A percentile compares a stretch with the other conserved stretches of the same genome.
Evolutionary conservation across 2,888 invertebrate genomes (phyloP).

Genomic region (Lasioglossum leucozonium): DNA sequence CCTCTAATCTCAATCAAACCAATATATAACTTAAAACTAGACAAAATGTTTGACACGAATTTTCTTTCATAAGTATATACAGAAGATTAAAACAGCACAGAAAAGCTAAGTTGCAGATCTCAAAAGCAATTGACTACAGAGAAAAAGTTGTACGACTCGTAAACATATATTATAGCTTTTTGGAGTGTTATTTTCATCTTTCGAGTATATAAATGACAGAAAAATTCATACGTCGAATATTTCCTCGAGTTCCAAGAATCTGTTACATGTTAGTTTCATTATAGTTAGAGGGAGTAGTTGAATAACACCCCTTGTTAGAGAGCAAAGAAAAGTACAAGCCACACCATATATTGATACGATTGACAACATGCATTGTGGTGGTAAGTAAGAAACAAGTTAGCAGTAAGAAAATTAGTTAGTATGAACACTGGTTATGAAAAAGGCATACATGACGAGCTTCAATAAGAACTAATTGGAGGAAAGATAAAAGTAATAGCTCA

Average conservation of each 20-base stretch:
- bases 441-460: constrained; percentile 63
- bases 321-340: constrained; percentile 70
- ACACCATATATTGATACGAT: constrained; percentile 65
- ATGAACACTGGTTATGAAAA: constrained; percentile 48
- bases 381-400: constrained; percentile 43
- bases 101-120: background rate
- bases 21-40: background rate
- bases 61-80: background rate
- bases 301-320: constrained; percentile 42
- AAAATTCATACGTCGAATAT: background rate
- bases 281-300: background rate
- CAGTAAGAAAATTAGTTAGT: constrained; percentile 53
- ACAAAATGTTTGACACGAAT: background rate
- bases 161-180: background rate
- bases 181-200: background rate
- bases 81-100: background rate
- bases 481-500: constrained; percentile 72
- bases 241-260: background rate
- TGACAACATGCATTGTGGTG: constrained; percentile 68
- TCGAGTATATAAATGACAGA: background rate
- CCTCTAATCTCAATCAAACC: background rate
- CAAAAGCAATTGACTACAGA: background rate
- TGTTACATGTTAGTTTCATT: background rate
- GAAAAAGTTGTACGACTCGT: background rate
- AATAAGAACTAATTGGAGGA: constrained; percentile 69